These are phyloP conservation scores for Pelosia muscerda DNA, from an alignment of 2,888 invertebrate genomes.

Conservation along the genomic window DNA sequence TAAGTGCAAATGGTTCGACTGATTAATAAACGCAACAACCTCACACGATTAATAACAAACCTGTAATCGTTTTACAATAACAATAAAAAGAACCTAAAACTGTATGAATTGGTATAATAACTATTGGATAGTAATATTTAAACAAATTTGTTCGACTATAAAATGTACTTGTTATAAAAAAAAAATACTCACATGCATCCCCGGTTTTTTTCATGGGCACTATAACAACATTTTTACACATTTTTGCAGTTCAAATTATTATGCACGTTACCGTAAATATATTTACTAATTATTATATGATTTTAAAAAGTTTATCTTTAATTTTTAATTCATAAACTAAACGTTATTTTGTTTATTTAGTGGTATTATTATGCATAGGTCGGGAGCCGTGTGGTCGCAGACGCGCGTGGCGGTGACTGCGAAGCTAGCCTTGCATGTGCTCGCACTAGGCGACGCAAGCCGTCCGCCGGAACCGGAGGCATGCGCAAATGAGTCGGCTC, in stretches of 20 bases:
- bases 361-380: conserved; percentile 38
- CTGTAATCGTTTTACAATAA: conserved; percentile 17
- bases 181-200: conserved; percentile 66
- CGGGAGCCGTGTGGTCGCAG: conserved; percentile 37
- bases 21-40: conserved; percentile 24
- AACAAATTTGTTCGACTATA: not conserved
- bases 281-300: not conserved
- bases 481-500: conserved; percentile 16
- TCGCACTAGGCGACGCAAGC: not conserved
- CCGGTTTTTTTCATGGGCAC: conserved; percentile 68
- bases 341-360: conserved; percentile 35
- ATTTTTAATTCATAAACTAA: conserved; percentile 25
- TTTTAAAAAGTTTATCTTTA: conserved; percentile 1
- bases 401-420: conserved; percentile 52
- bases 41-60: conserved; percentile 25
- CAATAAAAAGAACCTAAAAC: conserved; percentile 7
- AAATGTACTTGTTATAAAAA: not conserved
- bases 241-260: conserved; percentile 52
- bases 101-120: not conserved
- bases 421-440: conserved; percentile 5
- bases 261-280: conserved; percentile 30
- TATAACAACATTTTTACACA: conserved; percentile 76
- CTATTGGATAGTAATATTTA: not conserved
- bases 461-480: conserved; percentile 14
- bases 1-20: conserved; percentile 36